Percentiles rank a stretch among this genome's conserved stretches.
These are phyloP conservation scores for Eueremaeus valkanovi DNA, from an alignment of 2,888 invertebrate species.

Conservation along the genomic window DNA sequence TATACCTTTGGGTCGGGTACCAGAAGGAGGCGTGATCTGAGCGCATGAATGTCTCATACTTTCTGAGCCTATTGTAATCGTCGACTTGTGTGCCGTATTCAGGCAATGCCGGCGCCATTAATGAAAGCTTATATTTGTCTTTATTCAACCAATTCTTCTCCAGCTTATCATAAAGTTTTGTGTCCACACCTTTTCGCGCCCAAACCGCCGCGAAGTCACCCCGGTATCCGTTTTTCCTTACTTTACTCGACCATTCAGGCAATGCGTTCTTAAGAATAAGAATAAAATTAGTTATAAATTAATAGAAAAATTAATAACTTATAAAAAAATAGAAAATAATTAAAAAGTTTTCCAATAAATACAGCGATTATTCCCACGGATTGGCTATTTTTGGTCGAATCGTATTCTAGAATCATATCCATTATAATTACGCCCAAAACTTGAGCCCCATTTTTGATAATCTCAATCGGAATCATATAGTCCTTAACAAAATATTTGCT, in stretches of 20 bases:
- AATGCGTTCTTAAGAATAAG: constrained; percentile 9
- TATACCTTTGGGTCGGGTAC: constrained; percentile 36
- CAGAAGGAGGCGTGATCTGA: constrained; percentile 42
- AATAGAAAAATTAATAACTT: not conserved
- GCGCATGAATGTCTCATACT: constrained; percentile 39
- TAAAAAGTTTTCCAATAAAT: not conserved
- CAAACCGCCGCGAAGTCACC: constrained; percentile 41
- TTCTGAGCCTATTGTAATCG: not conserved
- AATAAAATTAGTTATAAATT: constrained; percentile 16
- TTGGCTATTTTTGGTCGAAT: constrained; percentile 17
- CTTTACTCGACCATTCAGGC: constrained; percentile 34
- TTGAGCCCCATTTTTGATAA: constrained; percentile 10
- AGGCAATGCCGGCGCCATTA: constrained; percentile 37
- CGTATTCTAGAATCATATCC: constrained; percentile 50
- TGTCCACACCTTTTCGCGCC: constrained; percentile 34
- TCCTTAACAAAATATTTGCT: constrained; percentile 51
- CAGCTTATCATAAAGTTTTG: constrained; percentile 8
- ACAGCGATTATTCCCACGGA: not conserved
- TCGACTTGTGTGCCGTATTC: constrained; percentile 3
- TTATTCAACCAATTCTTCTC: constrained; percentile 35
- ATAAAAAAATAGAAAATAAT: not conserved
- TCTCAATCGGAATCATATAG: constrained; percentile 48
- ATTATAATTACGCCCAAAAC: constrained; percentile 48
- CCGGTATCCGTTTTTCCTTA: constrained; percentile 33
- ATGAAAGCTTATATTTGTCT: constrained; percentile 32